Evolutionary conservation across 2,888 invertebrate species (phyloP), one percentile per base, ranked within the genome.

Genomic region (Drosophila infuscata): DNA sequence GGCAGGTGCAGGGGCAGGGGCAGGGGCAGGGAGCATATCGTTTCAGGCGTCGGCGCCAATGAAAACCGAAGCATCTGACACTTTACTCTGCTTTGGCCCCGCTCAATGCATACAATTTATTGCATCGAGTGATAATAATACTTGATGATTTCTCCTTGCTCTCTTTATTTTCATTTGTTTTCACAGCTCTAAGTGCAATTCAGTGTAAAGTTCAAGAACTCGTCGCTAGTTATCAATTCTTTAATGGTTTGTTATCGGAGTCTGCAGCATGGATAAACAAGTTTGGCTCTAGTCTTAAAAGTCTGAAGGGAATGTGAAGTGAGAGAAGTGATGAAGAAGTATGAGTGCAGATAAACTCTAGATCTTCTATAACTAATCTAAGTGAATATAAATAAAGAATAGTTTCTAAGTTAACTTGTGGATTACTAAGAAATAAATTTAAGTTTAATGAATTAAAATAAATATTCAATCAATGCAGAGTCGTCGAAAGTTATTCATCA

Each of bases 21-120:
- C 15, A 11, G 12, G 11, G 48, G 20, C 3, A 25, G 11, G 9
- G 11, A 41, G 29, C 9, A 38, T 20, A 46, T 35, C 33, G 11
- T 29, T 53, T 38, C 41, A 62, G 56, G 38, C 52, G 61, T 36
- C 67, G 74, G 69, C 70, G 75, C 71, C 82, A 81, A 64, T 76
- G 75, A 70, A 66, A 57, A 43, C 61, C 67, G 48, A 64, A 68
- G 60, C 66, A 72, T 79, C 76, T 66, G 76, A 81, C 72, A 82
- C 76, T 81, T 70, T 56, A 73, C 54, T 65, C 53, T 36, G 57
- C 66, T 53, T 59, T 58, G 60, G 58, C 43, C 54, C 41, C 20
- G 52, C 36, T 62, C 69, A 72, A 53, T 52, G 76, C 81, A 74
- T 61, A 69, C 70, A 81, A 81, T 81, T 76, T 79, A 76, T 70